phyloP scores from a whole-genome alignment of 1,140 invertebrate genomes.

The Teleogryllus occipitalis region DNA sequence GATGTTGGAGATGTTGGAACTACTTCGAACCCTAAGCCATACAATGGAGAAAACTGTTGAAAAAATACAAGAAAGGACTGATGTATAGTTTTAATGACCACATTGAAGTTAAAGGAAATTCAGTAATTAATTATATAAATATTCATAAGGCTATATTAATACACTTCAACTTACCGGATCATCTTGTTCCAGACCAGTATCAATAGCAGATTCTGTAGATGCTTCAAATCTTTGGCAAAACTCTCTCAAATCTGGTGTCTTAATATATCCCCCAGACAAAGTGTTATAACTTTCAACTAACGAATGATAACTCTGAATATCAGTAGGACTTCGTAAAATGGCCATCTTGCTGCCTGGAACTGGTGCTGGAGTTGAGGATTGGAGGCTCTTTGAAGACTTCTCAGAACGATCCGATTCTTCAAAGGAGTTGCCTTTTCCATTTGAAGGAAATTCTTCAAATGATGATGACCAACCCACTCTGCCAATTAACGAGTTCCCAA shows the following conservation, averaged over 20 bases:
- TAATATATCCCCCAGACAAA: conserved; percentile 36
- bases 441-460: conserved; percentile 43
- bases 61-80: conserved; percentile 7
- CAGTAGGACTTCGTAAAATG: conserved; percentile 18
- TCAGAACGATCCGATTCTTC: conserved; percentile 21
- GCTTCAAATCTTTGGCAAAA: conserved; percentile 43
- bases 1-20: conserved; percentile 39
- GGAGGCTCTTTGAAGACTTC: conserved; percentile 26
- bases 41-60: conserved; percentile 27
- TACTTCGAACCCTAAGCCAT: conserved; percentile 47
- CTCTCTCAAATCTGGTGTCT: conserved; percentile 51
- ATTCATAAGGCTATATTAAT: neutral
- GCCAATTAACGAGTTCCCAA: conserved; percentile 56
- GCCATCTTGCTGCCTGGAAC: neutral
- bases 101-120: neutral
- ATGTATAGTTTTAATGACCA: neutral
- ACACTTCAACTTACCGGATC: conserved; percentile 21
- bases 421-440: conserved; percentile 12
- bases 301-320: conserved; percentile 42
- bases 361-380: neutral
- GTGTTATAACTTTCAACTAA: conserved; percentile 28
- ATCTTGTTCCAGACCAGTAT: conserved; percentile 15
- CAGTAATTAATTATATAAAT: neutral
- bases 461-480: conserved; percentile 58
- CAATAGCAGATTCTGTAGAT: conserved; percentile 15